These are phyloP conservation scores for Carettochelys insculpta DNA, from an alignment of 2,113 vertebrate species.

Conservation along the genomic window DNA sequence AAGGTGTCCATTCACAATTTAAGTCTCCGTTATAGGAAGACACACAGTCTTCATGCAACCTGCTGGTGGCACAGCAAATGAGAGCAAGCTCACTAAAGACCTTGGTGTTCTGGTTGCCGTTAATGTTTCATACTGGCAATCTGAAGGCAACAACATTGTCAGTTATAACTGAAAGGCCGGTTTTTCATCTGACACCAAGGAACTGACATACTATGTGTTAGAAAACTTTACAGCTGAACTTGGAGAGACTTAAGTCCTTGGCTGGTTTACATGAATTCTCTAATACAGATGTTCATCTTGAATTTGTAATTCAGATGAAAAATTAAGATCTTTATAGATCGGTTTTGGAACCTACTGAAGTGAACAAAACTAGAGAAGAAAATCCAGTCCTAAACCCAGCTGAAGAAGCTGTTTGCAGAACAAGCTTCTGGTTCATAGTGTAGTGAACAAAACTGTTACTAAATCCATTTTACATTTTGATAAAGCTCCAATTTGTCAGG, in stretches of 20 bases:
- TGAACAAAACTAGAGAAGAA: neutral
- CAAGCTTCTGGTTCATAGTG: neutral
- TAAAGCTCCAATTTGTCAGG: neutral
- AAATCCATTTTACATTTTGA: neutral
- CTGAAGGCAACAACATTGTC: neutral
- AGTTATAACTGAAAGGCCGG: neutral
- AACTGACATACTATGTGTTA: neutral
- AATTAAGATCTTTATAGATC: neutral
- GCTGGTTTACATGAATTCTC: too few species aligned
- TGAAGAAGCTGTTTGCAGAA: neutral
- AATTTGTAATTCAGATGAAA: too few species aligned
- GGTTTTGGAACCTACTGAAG: neutral
- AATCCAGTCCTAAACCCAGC: neutral
- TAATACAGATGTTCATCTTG: too few species aligned
- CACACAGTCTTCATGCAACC: neutral
- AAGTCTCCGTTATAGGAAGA: neutral
- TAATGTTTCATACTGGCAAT: neutral
- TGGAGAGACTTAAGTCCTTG: too few species aligned
- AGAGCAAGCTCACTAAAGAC: neutral
- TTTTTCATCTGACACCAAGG: neutral
- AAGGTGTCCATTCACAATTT: neutral
- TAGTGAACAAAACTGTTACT: neutral
- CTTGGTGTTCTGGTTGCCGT: neutral
- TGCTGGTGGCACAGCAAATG: neutral
- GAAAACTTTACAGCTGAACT: neutral